Conservation (phyloP, 2,888 invertebrate genomes). For the Carcina quercana region DNA sequence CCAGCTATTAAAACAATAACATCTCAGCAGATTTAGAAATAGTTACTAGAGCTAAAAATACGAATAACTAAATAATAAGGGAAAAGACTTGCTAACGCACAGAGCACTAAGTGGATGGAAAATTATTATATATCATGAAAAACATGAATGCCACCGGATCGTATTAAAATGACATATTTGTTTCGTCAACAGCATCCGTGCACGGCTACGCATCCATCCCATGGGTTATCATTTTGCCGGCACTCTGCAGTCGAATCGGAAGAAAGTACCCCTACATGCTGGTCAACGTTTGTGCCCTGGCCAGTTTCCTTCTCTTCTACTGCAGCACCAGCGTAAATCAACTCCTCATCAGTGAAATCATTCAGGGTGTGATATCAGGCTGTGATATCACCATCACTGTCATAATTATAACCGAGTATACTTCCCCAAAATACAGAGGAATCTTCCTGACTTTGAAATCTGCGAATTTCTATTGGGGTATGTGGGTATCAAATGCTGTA, state of each 20-base stretch:
- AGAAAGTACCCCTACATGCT: background rate
- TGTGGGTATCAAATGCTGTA: slow-evolving; percentile 17
- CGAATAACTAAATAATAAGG: no score
- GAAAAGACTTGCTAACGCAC: no score
- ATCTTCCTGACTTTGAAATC: slow-evolving; percentile 17
- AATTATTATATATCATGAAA: no score
- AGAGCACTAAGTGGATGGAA: no score
- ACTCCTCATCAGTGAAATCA: background rate
- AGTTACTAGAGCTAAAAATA: no score
- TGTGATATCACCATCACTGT: background rate
- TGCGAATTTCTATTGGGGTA: slow-evolving; percentile 15
- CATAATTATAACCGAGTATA: slow-evolving; percentile 6
- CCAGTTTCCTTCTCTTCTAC: background rate
- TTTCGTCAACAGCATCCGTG: background rate
- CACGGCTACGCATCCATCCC: background rate
- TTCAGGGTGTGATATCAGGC: background rate
- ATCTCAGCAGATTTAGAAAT: no score
- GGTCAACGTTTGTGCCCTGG: background rate
- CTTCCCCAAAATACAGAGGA: slow-evolving; percentile 15
- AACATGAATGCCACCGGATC: no score
- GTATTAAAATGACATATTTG: no score
- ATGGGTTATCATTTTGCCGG: background rate
- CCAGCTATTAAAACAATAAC: no score
- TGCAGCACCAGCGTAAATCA: background rate
- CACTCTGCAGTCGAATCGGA: background rate